Percentiles rank a stretch among this genome's conserved stretches.
These are phyloP conservation scores for Apodemia zela DNA, from an alignment of 2,888 invertebrate genomes.

Conservation along the genomic window DNA sequence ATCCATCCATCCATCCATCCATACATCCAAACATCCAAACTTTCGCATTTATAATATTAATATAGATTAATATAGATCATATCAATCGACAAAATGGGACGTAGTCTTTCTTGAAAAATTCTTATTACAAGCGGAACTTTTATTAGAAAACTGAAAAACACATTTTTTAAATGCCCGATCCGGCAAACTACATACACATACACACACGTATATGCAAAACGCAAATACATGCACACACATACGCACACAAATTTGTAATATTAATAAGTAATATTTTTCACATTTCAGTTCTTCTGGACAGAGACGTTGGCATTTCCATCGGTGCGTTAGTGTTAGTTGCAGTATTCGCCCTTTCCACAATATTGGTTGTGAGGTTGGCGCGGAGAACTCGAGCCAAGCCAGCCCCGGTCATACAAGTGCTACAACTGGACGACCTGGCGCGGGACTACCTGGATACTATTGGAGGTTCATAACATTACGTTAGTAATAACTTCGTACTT, in stretches of 20 bases:
- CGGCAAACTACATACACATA: too few relatives aligned
- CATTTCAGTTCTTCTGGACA: conserved; percentile 57
- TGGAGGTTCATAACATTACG: conserved; percentile 48
- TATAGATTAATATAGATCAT: too few relatives aligned
- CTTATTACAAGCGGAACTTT: too few relatives aligned
- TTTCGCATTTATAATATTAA: too few relatives aligned
- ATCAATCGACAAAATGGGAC: too few relatives aligned
- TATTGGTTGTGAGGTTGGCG: conserved; percentile 48
- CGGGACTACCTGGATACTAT: conserved; percentile 64
- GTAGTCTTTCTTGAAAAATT: too few relatives aligned
- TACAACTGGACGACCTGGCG: conserved; percentile 67
- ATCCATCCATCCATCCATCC: too few relatives aligned
- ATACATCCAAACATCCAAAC: too few relatives aligned
- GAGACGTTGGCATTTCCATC: conserved; percentile 66
- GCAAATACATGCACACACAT: background rate
- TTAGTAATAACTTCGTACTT: conserved; percentile 19
- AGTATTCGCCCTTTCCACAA: conserved; percentile 57
- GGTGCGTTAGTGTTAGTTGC: conserved; percentile 59
- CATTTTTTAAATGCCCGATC: too few relatives aligned
- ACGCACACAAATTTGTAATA: background rate
- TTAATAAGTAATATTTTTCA: background rate
- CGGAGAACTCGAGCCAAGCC: conserved; percentile 53
- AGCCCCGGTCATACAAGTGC: conserved; percentile 65
- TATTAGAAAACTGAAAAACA: too few relatives aligned
- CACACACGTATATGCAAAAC: too few relatives aligned